Evolutionary conservation across 1,140 invertebrate species (phyloP), one percentile per base, ranked within the genome.

Genomic region (Dolichoris vasculosae): DNA sequence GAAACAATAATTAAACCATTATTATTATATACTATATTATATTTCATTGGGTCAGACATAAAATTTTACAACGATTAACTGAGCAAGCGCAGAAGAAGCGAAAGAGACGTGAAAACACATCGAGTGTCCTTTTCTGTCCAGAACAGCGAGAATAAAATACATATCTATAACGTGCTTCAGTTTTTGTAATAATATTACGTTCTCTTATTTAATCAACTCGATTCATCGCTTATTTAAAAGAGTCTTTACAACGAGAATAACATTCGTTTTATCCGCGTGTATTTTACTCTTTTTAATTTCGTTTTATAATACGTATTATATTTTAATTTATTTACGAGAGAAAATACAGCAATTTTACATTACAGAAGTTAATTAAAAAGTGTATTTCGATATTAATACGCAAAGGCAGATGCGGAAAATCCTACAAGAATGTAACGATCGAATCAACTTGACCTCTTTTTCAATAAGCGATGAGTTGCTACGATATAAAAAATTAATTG

Each of bases 81-180:
- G 84, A 85, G 77, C 77, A 85, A 85, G 84, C 79, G 43, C 63
- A 80, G 77, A 75, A 63, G 69, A 80, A 81, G 76, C 84, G 78
- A 64, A 67, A 78, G 35, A 78, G 48, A 78, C 30, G 23, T 80
- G 17, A 79, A 69, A 30, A 67, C 17, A 79, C 55, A 75, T 51
- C 30, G 46, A 59, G 64, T 80, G 35, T 75, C 46, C 67, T 73
- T 59, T 75, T 73, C 48, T 59, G 15, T 59, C 48, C 32, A 75
- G 51, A 76, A 59, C 71, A 76, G 82, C 73, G 55, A 51, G 43
- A 81, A 67, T 46, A 80, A 38, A 51, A 51, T 51, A 71, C 26
- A 81, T 69, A 81, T 81, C 79, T 67, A 81, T 48, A 20, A 83
- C 38, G 73, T 83, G 73, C 81, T 51, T 51, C 35, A 38, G n/a